Evolutionary conservation across 2,113 vertebrate genomes (phyloP).

Genomic region (Thymallus thymallus): DNA sequence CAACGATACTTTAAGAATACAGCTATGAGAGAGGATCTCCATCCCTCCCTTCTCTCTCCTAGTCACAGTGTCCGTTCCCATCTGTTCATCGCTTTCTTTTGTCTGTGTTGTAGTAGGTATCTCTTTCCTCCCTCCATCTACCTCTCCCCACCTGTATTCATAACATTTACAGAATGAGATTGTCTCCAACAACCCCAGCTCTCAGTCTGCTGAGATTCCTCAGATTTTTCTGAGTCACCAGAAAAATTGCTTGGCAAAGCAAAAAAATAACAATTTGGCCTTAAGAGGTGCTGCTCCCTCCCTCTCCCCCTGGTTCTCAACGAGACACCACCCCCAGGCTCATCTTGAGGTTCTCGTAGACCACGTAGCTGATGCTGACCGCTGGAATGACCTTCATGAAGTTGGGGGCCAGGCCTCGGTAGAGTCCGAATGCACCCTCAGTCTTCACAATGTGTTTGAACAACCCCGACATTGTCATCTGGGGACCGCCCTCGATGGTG

Average conservation of each 20-base stretch:
- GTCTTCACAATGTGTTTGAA: constrained; percentile 91
- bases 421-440: constrained; percentile 87
- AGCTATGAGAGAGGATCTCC: neutral
- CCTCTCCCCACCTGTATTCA: too few relatives aligned
- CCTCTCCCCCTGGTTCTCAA: constrained; percentile 64
- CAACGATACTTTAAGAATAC: neutral
- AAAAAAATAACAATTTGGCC: neutral
- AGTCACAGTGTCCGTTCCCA: neutral
- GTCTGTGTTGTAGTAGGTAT: neutral
- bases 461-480: constrained; percentile 88
- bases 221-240: neutral
- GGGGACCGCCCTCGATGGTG: constrained; percentile 80
- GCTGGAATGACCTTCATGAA: constrained; percentile 99
- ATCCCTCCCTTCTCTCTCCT: neutral
- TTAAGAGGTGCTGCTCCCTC: neutral
- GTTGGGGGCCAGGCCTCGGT: constrained; percentile 93
- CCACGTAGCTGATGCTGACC: constrained; percentile 98
- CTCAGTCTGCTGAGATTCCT: too few relatives aligned
- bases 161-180: too few relatives aligned
- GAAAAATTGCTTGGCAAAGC: neutral
- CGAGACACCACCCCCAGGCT: constrained; percentile 86
- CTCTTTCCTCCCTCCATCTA: neutral
- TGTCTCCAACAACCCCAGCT: too few relatives aligned
- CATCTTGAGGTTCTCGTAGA: constrained; percentile 93
- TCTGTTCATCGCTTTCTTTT: neutral